Percentiles rank a stretch among this genome's conserved stretches.
phyloP scores from a whole-genome alignment of 2,888 invertebrate species.

The Melolontha melolontha region DNA sequence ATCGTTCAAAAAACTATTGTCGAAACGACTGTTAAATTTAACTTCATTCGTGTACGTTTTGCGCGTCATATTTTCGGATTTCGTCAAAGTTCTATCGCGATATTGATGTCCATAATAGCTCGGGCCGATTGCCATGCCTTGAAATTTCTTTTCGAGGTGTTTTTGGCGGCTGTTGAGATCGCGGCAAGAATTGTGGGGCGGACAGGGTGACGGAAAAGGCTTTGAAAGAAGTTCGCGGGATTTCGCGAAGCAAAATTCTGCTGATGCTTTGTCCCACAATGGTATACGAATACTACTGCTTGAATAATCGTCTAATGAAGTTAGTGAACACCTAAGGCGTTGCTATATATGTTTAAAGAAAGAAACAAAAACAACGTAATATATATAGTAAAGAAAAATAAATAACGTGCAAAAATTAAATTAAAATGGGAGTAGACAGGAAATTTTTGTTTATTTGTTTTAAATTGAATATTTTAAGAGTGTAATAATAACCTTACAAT shows the following conservation, averaged over 20 bases:
- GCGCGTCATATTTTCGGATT: constrained; percentile 64
- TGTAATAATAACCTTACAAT: constrained; percentile 3
- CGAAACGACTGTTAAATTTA: constrained; percentile 51
- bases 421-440: not conserved
- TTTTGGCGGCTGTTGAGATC: constrained; percentile 54
- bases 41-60: constrained; percentile 61
- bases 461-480: not conserved
- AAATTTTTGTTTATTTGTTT: not conserved
- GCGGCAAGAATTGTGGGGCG: constrained; percentile 61
- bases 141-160: constrained; percentile 40
- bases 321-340: constrained; percentile 68
- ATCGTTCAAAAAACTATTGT: constrained; percentile 53
- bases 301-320: constrained; percentile 67
- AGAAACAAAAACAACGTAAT: constrained; percentile 1
- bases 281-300: constrained; percentile 69
- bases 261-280: constrained; percentile 79
- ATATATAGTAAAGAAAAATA: not conserved
- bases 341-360: constrained; percentile 52
- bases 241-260: constrained; percentile 79
- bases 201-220: constrained; percentile 64
- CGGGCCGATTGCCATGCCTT: constrained; percentile 40
- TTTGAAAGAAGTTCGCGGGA: constrained; percentile 76
- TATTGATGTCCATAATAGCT: constrained; percentile 47
- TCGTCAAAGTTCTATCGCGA: constrained; percentile 62
- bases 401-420: constrained; percentile 11